Percentiles rank a stretch among this genome's conserved stretches.
These are phyloP conservation scores for Synanthedon myopaeformis DNA, from an alignment of 2,888 invertebrate genomes.

Conservation along the genomic window DNA sequence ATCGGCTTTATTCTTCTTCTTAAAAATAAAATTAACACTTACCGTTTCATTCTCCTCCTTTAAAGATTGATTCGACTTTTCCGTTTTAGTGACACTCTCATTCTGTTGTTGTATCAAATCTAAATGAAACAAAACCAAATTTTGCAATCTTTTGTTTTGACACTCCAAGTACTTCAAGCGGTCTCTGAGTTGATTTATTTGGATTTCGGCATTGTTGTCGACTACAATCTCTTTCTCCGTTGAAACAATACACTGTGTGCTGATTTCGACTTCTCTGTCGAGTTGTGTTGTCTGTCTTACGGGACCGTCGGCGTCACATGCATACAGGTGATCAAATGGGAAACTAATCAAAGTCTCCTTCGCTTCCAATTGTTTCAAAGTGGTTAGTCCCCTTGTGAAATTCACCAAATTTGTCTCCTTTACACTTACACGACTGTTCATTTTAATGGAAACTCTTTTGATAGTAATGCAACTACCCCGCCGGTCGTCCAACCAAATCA, in stretches of 20 bases:
- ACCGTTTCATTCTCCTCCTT: conserved; percentile 85
- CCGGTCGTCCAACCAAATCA: conserved; percentile 64
- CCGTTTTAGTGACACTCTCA: conserved; percentile 83
- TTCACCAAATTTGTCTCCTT: no score
- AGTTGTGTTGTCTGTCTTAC: conserved; percentile 35
- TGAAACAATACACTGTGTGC: conserved; percentile 35
- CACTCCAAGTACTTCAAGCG: conserved; percentile 44
- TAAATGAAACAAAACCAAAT: conserved; percentile 83
- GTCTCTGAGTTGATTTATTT: conserved; percentile 21
- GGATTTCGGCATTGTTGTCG: conserved; percentile 21
- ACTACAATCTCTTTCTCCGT: conserved; percentile 29
- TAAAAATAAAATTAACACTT: conserved; percentile 28
- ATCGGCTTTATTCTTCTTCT: background rate
- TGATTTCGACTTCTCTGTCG: conserved; percentile 49
- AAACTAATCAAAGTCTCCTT: no score
- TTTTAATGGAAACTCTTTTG: conserved; percentile 48
- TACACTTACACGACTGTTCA: conserved; percentile 63
- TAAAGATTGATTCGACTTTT: conserved; percentile 78
- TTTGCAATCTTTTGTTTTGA: conserved; percentile 80
- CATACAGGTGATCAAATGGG: no score
- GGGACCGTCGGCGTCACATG: conserved; percentile 43
- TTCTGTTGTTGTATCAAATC: conserved; percentile 92
- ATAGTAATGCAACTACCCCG: conserved; percentile 50
- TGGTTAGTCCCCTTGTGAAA: no score
- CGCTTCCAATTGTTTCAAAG: no score